Conservation (phyloP, 2,113 vertebrate species). For the Spheniscus mendiculus region DNA sequence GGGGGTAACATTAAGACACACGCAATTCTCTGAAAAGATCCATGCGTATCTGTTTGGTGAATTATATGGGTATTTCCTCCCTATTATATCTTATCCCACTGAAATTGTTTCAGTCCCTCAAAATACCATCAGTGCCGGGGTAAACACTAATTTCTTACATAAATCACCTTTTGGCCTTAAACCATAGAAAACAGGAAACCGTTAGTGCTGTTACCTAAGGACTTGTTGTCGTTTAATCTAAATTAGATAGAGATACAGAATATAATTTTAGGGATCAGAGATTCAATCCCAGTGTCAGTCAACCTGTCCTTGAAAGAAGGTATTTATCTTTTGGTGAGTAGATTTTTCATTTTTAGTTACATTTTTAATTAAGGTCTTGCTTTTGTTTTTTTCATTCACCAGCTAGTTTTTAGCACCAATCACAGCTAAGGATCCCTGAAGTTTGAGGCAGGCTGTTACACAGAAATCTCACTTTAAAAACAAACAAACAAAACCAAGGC, state of each 20-base stretch:
- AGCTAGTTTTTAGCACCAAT: background rate
- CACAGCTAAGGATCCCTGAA: background rate
- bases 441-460: background rate
- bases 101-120: background rate
- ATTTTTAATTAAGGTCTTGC: background rate
- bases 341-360: background rate
- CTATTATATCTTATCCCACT: background rate
- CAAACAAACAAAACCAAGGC: background rate
- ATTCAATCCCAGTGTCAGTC: background rate
- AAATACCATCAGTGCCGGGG: background rate
- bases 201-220: background rate
- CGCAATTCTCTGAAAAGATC: background rate
- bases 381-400: background rate
- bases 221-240: background rate
- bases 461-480: background rate
- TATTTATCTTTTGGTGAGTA: background rate
- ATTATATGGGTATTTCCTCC: background rate
- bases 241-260: background rate
- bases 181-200: background rate
- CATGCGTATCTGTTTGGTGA: background rate
- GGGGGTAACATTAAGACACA: background rate
- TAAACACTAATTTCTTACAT: background rate
- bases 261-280: slow-evolving; percentile 8
- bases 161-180: slow-evolving; percentile 16
- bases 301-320: background rate